These are phyloP conservation scores for Helicoverpa assulta DNA, from an alignment of 2,888 invertebrate species.

Conservation along the genomic window DNA sequence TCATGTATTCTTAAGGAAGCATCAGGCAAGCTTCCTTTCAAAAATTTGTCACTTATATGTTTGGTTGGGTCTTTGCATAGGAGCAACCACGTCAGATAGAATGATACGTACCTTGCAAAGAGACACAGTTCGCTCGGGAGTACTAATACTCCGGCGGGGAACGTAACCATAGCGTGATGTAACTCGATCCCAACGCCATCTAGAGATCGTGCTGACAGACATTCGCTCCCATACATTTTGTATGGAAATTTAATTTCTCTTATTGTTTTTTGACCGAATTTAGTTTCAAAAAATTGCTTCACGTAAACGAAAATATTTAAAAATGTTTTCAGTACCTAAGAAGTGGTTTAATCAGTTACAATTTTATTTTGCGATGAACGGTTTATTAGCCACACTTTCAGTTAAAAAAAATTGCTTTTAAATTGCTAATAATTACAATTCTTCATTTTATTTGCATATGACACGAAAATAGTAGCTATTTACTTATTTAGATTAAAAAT, in stretches of 20 bases:
- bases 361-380: not conserved
- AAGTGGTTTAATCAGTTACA: not conserved
- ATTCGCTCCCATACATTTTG: not conserved
- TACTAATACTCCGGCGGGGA: no score
- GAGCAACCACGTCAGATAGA: no score
- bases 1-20: no score
- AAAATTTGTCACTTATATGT: no score
- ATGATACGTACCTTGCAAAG: no score
- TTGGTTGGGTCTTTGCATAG: no score
- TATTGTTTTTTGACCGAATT: not conserved
- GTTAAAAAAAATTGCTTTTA: no score
- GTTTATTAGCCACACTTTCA: no score
- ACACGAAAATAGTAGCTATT: no score
- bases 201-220: not conserved
- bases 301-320: not conserved
- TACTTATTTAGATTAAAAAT: not conserved
- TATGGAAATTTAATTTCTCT: not conserved
- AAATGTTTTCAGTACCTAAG: not conserved
- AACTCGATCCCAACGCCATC: not conserved
- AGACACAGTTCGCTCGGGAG: no score
- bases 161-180: not conserved
- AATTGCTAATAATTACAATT: not conserved
- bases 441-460: not conserved
- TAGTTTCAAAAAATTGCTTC: not conserved
- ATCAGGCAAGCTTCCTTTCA: no score